Evolutionary conservation across 1,140 invertebrate genomes (phyloP), one percentile per base, ranked within the genome.

Genomic region (Drosophila athabasca): DNA sequence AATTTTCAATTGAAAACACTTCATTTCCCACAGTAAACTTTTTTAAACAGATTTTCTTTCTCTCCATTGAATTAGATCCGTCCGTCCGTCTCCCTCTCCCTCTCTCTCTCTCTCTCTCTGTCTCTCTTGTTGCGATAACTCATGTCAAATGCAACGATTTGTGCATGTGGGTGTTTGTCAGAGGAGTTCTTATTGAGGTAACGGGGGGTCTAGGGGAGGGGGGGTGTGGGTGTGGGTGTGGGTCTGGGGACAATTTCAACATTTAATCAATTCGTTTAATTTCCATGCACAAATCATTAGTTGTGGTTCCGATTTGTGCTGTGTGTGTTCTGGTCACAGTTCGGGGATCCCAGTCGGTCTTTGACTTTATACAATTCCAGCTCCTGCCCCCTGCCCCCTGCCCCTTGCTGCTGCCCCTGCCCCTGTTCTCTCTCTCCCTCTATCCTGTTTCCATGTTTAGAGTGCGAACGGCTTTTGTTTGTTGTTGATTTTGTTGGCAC

Each of bases 251-350:
- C 54, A 57, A 81, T 68, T 87, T 85, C 71, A 78, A 77, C 73
- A 85, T 85, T 87, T 87, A 85, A 85, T 78, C 77, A 76, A 62
- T 70, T 81, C 62, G 70, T 69, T 85, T 75, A 81, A 85, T 87
- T 81, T 78, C 67, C 48, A 71, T 78, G 70, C 59, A 70, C 59
- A 83, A 82, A 69, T 78, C 50, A 55, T 35, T 62, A 49, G 68
- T 75, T 58, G 51, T 60, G 65, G 59, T 65, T 61, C 51, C 70
- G 67, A 31, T 31, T 31, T 31, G 29, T 31, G 29, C 8, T 31
- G 31, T 31, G 31, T 31, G 29, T 31, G 31, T 9, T 41, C 48
- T 59, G 52, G 76, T 69, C 72, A 76, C 77, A 83, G 51, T 73
- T 82, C 68, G 62, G 53, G 51, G 51, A 54, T 49, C 19, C 31